Percentiles rank a stretch among this genome's conserved stretches.
Evolutionary conservation across 2,797 vertebrate genomes (phyloP).

Genomic region (Acanthurus lineatus): DNA sequence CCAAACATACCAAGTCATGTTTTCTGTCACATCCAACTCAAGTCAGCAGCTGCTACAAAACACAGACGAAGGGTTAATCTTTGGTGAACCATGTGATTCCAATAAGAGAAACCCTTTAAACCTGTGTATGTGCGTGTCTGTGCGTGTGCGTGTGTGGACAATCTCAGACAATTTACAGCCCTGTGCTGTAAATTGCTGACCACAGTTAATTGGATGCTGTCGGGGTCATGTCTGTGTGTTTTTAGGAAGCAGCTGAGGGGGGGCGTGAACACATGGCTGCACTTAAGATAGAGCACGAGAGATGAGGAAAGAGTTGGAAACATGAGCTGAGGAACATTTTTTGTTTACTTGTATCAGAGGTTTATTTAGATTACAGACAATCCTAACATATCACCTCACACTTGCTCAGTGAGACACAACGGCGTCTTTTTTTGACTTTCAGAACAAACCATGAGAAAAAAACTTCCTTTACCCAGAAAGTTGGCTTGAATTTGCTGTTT

Average conservation of each 20-base stretch:
- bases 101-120: neutral
- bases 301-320: neutral
- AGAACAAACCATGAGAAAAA: no score
- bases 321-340: neutral
- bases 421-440: no score
- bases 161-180: conserved; percentile 18
- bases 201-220: conserved; percentile 23
- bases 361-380: neutral
- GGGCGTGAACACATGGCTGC: conserved; percentile 13
- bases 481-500: no score
- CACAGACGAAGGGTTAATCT: conserved; percentile 1
- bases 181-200: neutral
- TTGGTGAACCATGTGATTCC: conserved; percentile 12
- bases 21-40: conserved; percentile 23
- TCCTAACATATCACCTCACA: no score
- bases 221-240: conserved; percentile 35
- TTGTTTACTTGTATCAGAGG: no score
- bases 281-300: conserved; percentile 8
- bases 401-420: no score
- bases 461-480: no score
- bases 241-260: neutral
- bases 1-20: neutral
- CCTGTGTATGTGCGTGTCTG: no score
- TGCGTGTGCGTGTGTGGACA: neutral
- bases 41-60: conserved; percentile 47